phyloP scores from a whole-genome alignment of 2,113 vertebrate genomes.

The Corythoichthys intestinalis region DNA sequence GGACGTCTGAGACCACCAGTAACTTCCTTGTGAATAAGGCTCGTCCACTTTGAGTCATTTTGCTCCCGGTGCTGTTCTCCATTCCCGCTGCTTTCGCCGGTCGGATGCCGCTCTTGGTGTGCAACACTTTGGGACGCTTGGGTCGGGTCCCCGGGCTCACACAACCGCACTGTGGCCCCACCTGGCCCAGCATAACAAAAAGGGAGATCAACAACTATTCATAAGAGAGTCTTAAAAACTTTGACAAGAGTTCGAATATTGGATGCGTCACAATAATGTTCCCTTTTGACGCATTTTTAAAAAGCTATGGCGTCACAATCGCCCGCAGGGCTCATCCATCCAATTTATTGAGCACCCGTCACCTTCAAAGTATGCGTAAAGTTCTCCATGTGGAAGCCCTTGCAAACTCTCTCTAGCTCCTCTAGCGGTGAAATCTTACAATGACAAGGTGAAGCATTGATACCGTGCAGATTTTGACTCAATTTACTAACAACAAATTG shows the following conservation, averaged over 20 bases:
- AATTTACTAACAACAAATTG: too few relatives aligned
- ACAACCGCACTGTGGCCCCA: constrained; percentile 25
- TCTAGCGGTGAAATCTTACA: too few relatives aligned
- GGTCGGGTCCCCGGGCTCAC: constrained; percentile 44
- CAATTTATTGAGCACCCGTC: constrained; percentile 17
- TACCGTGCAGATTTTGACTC: too few relatives aligned
- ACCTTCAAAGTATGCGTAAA: constrained; percentile 26
- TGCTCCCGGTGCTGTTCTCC: constrained; percentile 43
- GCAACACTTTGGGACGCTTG: constrained; percentile 48
- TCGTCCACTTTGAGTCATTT: constrained; percentile 33
- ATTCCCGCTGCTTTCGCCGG: constrained; percentile 25
- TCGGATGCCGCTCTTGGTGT: constrained; percentile 20
- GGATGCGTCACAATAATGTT: neutral
- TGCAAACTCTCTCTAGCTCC: neutral
- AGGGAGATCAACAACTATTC: neutral
- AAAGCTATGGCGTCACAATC: constrained; percentile 12
- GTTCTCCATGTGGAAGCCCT: neutral
- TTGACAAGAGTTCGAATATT: neutral
- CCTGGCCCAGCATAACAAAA: constrained; percentile 47
- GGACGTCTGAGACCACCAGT: constrained; percentile 58
- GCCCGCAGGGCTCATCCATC: constrained; percentile 13
- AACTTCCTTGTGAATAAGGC: constrained; percentile 57
- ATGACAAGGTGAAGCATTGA: too few relatives aligned
- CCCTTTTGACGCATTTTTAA: constrained; percentile 14
- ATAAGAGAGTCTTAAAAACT: constrained; percentile 15